phyloP scores from a whole-genome alignment of 2,113 vertebrate species.

The Drymodes brunneopygia region DNA sequence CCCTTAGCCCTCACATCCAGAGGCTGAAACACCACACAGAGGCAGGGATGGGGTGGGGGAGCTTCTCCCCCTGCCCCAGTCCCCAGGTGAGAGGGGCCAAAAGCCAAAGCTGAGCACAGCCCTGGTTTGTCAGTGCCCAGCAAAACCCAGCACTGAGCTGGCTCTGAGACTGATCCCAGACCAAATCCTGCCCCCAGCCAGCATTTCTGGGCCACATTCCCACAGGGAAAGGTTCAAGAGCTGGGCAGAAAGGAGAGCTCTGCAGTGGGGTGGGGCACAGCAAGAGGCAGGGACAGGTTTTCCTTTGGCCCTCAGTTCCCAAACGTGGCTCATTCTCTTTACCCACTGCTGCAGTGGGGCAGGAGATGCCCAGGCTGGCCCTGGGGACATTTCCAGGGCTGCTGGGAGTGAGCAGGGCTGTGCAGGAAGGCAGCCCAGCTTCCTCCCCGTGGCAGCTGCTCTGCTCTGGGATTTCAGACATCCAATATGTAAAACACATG shows the following conservation, averaged over 20 bases:
- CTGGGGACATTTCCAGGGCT: not conserved
- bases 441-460: not conserved
- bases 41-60: not conserved
- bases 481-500: slow-evolving; percentile 48
- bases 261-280: not conserved
- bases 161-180: not conserved
- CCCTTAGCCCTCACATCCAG: fast-evolving
- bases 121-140: not conserved
- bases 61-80: not conserved
- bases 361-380: not conserved
- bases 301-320: not conserved
- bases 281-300: not conserved
- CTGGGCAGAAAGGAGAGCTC: not conserved
- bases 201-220: not conserved
- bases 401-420: not conserved
- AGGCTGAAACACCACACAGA: not conserved
- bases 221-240: not conserved
- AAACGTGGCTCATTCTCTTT: not conserved
- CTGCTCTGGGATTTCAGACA: slow-evolving; percentile 18
- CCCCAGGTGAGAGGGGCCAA: not conserved
- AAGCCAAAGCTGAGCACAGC: not conserved
- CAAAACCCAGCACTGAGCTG: not conserved
- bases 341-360: not conserved
- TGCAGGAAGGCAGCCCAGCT: not conserved
- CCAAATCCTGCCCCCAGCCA: not conserved